A percentile compares a stretch with the other conserved stretches of the same genome.
These are phyloP conservation scores for Apteryx mantelli DNA, from an alignment of 2,113 vertebrate genomes.

Conservation along the genomic window DNA sequence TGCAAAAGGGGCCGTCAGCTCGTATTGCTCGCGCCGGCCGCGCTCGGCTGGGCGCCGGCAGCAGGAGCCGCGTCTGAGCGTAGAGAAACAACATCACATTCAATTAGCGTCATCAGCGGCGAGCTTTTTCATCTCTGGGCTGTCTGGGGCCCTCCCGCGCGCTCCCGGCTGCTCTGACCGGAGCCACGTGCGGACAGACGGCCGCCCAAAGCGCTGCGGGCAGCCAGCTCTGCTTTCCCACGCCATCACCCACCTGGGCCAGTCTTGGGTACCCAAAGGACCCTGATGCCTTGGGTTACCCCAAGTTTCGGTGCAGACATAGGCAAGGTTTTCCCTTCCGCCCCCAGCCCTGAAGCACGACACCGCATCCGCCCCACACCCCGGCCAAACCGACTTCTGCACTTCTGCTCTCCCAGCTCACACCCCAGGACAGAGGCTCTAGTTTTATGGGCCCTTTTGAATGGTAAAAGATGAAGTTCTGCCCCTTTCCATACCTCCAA, in stretches of 20 bases:
- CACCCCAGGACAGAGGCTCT: neutral
- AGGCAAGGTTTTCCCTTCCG: neutral
- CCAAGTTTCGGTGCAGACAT: neutral
- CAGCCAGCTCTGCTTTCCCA: neutral
- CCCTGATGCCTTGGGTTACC: no score
- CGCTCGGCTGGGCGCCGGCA: neutral
- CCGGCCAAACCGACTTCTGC: no score
- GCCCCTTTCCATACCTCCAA: no score
- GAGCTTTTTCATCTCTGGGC: neutral
- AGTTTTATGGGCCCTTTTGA: neutral
- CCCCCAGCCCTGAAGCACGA: no score
- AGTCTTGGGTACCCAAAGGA: no score
- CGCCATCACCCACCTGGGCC: neutral
- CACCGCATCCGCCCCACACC: no score
- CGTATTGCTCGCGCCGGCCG: neutral
- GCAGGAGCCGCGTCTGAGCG: neutral
- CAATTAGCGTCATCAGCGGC: neutral
- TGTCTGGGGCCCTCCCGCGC: rapidly evolving
- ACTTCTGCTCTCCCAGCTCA: no score
- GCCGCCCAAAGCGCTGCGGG: no score
- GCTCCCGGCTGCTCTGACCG: rapidly evolving
- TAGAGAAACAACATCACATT: neutral
- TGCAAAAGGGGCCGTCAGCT: constrained; percentile 37
- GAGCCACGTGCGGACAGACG: neutral
- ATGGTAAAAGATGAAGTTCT: neutral